phyloP scores from a whole-genome alignment of 2,113 vertebrate species.

The Struthidea cinerea region DNA sequence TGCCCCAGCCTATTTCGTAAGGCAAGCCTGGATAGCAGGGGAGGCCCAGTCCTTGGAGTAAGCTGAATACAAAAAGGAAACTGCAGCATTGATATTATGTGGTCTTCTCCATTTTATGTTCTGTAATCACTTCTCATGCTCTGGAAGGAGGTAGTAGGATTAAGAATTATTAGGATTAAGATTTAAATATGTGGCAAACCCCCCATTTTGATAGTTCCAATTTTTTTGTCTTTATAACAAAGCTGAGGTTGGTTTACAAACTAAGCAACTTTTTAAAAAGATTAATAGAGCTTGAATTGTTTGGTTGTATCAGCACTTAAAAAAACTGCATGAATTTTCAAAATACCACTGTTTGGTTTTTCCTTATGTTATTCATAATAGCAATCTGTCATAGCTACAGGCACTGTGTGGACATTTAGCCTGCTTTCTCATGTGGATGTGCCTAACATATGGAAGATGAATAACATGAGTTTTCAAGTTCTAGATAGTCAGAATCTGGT shows the following conservation, averaged over 20 bases:
- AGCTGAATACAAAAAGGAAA: background rate
- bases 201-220: background rate
- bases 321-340: background rate
- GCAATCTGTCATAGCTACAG: background rate
- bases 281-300: background rate
- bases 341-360: background rate
- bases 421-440: background rate
- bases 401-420: background rate
- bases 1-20: background rate
- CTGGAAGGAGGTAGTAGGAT: background rate
- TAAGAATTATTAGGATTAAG: background rate
- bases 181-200: background rate
- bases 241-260: background rate
- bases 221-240: background rate
- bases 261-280: background rate
- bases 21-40: background rate
- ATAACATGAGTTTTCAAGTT: background rate
- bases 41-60: background rate
- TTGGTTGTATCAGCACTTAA: background rate
- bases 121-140: background rate
- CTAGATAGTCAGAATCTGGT: background rate
- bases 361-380: background rate
- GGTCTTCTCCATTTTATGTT: background rate
- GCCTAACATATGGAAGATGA: background rate
- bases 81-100: background rate